These are phyloP conservation scores for Drosophila nikananu DNA, from an alignment of 1,140 invertebrate species.

Conservation along the genomic window DNA sequence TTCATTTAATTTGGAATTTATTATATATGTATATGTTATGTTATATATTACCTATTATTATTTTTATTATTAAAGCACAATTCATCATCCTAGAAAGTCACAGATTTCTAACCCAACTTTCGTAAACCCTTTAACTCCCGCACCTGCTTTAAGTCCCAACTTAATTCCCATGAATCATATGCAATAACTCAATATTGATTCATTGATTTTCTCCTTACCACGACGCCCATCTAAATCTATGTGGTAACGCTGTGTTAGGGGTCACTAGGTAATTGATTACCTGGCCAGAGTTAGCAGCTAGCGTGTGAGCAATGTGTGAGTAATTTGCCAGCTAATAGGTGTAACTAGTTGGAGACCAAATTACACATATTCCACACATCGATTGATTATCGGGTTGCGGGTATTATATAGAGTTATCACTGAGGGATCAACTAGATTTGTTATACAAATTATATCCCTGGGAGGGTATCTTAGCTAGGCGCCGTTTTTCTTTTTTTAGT, in stretches of 20 bases:
- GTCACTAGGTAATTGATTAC: constrained; percentile 45
- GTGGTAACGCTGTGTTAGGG: constrained; percentile 14
- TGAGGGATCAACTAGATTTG: not conserved
- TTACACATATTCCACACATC: constrained; percentile 13
- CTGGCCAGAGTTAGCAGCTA: not conserved
- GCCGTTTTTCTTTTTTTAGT: constrained; percentile 1
- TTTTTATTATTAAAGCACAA: no score
- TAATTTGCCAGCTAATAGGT: constrained; percentile 39
- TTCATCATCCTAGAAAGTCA: not conserved
- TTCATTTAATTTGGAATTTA: no score
- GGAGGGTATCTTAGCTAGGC: not conserved
- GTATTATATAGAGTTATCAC: constrained; percentile 32
- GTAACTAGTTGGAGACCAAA: constrained; percentile 13
- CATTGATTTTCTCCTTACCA: constrained; percentile 23
- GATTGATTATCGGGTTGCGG: constrained; percentile 11
- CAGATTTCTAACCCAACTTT: no score
- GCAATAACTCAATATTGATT: constrained; percentile 37
- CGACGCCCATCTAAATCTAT: constrained; percentile 12
- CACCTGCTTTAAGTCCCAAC: not conserved
- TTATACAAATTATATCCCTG: constrained; percentile 1
- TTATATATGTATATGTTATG: no score
- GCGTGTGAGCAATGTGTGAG: constrained; percentile 38
- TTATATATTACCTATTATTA: no score
- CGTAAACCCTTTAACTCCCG: not conserved
- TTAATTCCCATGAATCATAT: constrained; percentile 35